Percentiles rank a stretch among this genome's conserved stretches.
phyloP scores from a whole-genome alignment of 1,140 invertebrate species.

The Coenobita brevimanus region DNA sequence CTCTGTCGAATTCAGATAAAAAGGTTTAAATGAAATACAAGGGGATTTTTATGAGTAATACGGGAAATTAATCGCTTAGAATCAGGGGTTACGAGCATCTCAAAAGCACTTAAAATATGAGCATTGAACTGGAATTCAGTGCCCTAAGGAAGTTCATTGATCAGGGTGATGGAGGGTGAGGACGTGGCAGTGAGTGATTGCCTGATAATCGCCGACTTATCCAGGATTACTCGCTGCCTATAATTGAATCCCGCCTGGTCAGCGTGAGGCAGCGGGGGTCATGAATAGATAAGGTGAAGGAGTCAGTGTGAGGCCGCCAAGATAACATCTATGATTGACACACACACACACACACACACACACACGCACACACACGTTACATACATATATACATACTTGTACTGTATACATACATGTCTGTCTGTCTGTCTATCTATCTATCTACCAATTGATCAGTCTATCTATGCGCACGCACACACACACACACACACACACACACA shows the following conservation, averaged over 20 bases:
- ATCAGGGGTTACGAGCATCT: no score
- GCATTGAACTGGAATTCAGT: no score
- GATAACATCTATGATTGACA: neutral
- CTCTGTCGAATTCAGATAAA: no score
- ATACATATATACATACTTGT: neutral
- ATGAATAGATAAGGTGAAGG: slow-evolving; percentile 27
- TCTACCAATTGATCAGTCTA: no score
- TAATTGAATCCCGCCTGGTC: slow-evolving; percentile 38
- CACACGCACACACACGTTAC: slow-evolving; percentile 15
- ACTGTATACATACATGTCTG: no score
- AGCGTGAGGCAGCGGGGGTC: neutral
- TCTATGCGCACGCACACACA: no score
- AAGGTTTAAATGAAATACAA: no score
- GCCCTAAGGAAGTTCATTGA: neutral
- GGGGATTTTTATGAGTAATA: no score
- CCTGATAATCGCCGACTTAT: slow-evolving; percentile 43
- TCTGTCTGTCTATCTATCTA: no score
- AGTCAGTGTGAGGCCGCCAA: neutral
- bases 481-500: slow-evolving; percentile 8
- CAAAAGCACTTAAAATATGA: no score
- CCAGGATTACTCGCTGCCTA: slow-evolving; percentile 17
- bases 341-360: neutral
- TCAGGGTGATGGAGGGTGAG: slow-evolving; percentile 18
- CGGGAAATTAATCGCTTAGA: no score
- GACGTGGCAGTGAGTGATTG: slow-evolving; percentile 46